These are phyloP conservation scores for Drosophila falleni DNA, from an alignment of 2,888 invertebrate genomes.

Conservation along the genomic window DNA sequence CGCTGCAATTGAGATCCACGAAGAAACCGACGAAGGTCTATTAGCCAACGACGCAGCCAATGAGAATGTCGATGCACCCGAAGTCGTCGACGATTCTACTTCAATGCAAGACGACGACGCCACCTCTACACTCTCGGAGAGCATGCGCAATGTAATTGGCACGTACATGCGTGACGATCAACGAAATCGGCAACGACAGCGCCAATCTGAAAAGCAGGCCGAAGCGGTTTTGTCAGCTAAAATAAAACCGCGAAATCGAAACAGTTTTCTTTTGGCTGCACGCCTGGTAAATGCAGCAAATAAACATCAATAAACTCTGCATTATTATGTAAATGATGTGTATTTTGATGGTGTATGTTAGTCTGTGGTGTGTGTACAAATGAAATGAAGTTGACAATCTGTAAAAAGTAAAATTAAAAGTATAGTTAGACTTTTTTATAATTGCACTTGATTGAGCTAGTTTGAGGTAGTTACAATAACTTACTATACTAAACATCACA, in stretches of 20 bases:
- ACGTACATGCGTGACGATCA: conserved; percentile 62
- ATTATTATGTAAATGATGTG: conserved; percentile 49
- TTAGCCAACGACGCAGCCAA: conserved; percentile 15
- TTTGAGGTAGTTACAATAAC: conserved; percentile 59
- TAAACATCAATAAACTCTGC: conserved; percentile 50
- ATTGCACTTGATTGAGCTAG: conserved; percentile 31
- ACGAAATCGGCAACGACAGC: conserved; percentile 57
- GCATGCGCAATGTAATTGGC: conserved; percentile 65
- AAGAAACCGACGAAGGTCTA: neutral
- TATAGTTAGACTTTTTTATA: conserved; percentile 28
- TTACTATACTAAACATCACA: conserved; percentile 62
- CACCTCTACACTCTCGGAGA: conserved; percentile 41
- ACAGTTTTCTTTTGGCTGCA: conserved; percentile 40
- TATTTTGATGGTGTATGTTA: conserved; percentile 37
- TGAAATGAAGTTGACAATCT: conserved; percentile 54
- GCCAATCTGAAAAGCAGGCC: conserved; percentile 28
- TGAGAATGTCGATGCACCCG: conserved; percentile 13
- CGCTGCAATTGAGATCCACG: neutral
- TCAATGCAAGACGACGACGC: conserved; percentile 7
- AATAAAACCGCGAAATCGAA: conserved; percentile 23
- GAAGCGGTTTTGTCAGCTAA: conserved; percentile 7
- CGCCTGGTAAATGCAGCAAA: conserved; percentile 39
- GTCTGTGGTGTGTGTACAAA: conserved; percentile 28
- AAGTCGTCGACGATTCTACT: conserved; percentile 26
- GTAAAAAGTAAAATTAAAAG: conserved; percentile 32